Evolutionary conservation across 1,140 invertebrate species (phyloP), one percentile per base, ranked within the genome.

Genomic region (Drosophila repletoides): DNA sequence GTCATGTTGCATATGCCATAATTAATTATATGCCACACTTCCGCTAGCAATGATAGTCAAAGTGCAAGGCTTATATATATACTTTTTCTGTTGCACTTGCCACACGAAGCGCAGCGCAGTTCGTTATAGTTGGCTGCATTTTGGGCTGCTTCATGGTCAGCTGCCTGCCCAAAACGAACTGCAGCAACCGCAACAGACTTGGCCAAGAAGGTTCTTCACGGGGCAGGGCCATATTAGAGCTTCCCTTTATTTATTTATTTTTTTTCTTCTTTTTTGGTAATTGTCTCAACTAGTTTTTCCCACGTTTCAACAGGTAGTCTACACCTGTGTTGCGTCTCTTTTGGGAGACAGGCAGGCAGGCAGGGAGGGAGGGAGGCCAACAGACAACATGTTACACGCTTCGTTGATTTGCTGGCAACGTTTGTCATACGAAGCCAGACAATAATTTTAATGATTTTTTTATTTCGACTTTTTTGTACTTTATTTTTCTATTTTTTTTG

Each of bases 221-320:
- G 15, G 40, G 17, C n/a, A n/a, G n/a, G n/a, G n/a, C n/a, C n/a
- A n/a, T n/a, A n/a, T n/a, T n/a, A n/a, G n/a, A 10, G 9, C 40
- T 34, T 24, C 51, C 59, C 19, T 17, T 7, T 48, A 34, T 21
- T 17, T 28, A 12, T 6, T 19, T 14, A 41, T 46, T 28, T 29
- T 46, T 56, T 48, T 38, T 49, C 64, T 53, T 41, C 53, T 33
- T 36, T 38, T 49, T 49, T 31, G 79, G 64, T 81, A 81, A 81
- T 81, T 81, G 79, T 60, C 55, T 67, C 80, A 52, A 28, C 52
- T 56, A 12, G 19, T 52, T 70, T 36, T 41, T 83, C 79, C 80
- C 77, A 83, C 77, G 77, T 83, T 83, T 41, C 79, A 71, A 83
- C 79, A 84, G 79, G 76, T 77, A 31, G 45, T 72, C 34, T 29